Evolutionary conservation across 2,888 invertebrate genomes (phyloP), one percentile per base, ranked within the genome.

Genomic region (Stramonita haemastoma): DNA sequence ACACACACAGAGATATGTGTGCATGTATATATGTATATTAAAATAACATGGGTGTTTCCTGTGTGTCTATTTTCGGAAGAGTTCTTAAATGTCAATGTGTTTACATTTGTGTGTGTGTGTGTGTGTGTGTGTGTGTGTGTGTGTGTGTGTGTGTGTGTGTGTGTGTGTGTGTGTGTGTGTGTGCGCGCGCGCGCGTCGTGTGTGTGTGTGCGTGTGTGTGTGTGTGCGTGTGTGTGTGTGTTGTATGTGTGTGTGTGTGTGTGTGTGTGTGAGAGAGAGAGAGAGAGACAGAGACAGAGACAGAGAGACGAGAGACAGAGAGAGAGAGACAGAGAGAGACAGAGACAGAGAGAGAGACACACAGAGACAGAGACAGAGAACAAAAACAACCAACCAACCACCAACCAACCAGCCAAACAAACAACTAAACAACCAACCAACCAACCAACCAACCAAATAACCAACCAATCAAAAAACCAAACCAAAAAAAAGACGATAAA

Each of bases 91-190:
- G 46, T 46, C 4, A 8, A 8, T 46, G 46, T 46, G 1, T 73
- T 11, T n/a, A n/a, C 26, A n/a, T n/a, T 11, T 73, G 73, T 73
- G n/a, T 73, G n/a, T 8, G 73, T 8, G n/a, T 73, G 11, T 73
- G 73, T 8, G 73, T 73, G 73, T 73, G 73, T 73, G n/a, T n/a
- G 15, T 17, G 70, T 70, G 70, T 70, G 70, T 70, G 70, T 70
- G 70, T 70, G 70, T 70, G 70, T 70, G 70, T 70, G 11, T 70
- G 70, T 70, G 70, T 70, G 70, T 70, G 70, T 70, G 70, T 70
- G 70, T 70, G 70, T 70, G 70, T 70, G 70, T 70, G 70, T 70
- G 70, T 70, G 70, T 70, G 70, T 70, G 70, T 70, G 70, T 22
- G 70, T 70, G 26, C 22, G 70, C 6, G 70, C 22, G 70, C 22